Evolutionary conservation across 2,797 vertebrate genomes (phyloP).

Genomic region (Lindbergichthys nudifrons): DNA sequence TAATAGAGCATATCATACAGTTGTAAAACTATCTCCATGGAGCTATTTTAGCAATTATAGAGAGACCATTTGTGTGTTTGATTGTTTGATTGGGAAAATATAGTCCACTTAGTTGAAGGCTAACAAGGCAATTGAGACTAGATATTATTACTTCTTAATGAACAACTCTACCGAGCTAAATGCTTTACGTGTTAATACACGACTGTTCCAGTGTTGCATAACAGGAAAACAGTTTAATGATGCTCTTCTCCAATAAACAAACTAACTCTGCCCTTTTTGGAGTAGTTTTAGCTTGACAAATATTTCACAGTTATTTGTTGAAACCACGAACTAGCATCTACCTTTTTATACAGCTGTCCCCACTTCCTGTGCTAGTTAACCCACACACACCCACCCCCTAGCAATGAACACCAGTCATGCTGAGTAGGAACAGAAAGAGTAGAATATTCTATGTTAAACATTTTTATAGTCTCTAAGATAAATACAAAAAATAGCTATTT

Average conservation of each 20-base stretch:
- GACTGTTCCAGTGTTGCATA: constrained; percentile 18
- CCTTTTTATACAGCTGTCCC: constrained; percentile 74
- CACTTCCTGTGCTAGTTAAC: constrained; percentile 80
- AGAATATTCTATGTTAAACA: constrained; percentile 10
- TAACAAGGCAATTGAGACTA: constrained; percentile 10
- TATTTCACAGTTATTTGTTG: constrained; percentile 73
- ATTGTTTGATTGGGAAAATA: constrained; percentile 31
- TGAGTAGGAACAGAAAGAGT: constrained; percentile 6
- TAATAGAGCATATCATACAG: background rate
- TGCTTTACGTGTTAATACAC: constrained; percentile 30
- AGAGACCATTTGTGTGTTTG: constrained; percentile 30
- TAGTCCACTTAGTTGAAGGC: background rate
- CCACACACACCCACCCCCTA: constrained; percentile 60
- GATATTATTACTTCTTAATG: constrained; percentile 4
- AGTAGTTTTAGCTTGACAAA: constrained; percentile 37
- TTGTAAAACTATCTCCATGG: constrained; percentile 23
- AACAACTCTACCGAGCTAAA: constrained; percentile 19
- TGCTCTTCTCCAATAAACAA: constrained; percentile 27
- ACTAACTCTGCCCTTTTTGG: constrained; percentile 11
- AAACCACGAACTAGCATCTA: constrained; percentile 72
- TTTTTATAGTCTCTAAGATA: background rate
- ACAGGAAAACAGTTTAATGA: constrained; percentile 29
- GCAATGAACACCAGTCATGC: constrained; percentile 36
- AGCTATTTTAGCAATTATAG: constrained; percentile 20
- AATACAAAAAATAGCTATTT: too few species aligned